Conservation (phyloP, 92 coral and sea anemone species). For the Heliopora coerulea region DNA sequence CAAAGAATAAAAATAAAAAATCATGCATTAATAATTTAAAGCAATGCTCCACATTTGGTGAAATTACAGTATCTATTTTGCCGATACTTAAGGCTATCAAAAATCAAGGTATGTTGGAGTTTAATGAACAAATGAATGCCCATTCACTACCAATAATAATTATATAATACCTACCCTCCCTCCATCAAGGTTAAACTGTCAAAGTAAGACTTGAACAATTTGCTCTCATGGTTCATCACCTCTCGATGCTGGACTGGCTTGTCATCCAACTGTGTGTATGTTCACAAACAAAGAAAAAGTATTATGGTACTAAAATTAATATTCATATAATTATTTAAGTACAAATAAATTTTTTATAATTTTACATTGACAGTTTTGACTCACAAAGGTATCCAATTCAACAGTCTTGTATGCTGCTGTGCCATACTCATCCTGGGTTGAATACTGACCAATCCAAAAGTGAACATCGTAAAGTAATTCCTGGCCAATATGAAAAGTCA, state of each 20-base stretch:
- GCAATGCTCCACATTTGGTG: too few species aligned
- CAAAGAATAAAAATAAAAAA: too few species aligned
- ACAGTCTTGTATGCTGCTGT: constrained; percentile 98
- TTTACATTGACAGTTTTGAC: too few species aligned
- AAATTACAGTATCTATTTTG: too few species aligned
- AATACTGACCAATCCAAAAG: constrained; percentile 87
- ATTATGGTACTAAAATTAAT: too few species aligned
- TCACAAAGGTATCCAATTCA: constrained; percentile 81
- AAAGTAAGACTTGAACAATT: constrained; percentile 69
- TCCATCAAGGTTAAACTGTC: constrained; percentile 48
- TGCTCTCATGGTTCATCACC: constrained; percentile 73
- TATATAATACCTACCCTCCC: constrained; percentile 97
- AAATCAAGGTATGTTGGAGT: too few species aligned
- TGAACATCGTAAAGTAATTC: constrained; percentile 87
- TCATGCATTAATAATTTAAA: too few species aligned
- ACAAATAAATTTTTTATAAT: too few species aligned
- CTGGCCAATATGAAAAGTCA: constrained; percentile 32
- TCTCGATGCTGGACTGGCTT: constrained; percentile 95
- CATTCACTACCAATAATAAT: too few species aligned
- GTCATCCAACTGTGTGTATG: constrained; percentile 67
- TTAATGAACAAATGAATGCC: too few species aligned
- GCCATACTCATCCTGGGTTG: constrained; percentile 94
- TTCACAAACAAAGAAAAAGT: background rate
- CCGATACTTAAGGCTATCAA: too few species aligned
- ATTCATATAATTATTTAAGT: too few species aligned